Conservation (phyloP, 2,888 invertebrate species). For the Napeogenes sylphis region DNA sequence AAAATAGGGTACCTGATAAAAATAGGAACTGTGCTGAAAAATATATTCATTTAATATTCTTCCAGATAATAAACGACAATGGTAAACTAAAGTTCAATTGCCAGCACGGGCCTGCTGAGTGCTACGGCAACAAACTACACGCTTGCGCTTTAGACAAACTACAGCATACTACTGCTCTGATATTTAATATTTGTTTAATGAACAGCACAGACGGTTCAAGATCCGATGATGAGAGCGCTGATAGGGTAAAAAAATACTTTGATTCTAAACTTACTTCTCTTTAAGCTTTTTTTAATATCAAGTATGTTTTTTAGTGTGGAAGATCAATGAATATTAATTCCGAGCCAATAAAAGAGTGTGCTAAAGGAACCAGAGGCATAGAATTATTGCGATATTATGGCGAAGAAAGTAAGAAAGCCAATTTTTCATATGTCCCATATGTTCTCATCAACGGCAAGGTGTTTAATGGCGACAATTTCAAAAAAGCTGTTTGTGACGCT, state of each 20-base stretch:
- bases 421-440: constrained; percentile 30
- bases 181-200: constrained; percentile 85
- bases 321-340: constrained; percentile 18
- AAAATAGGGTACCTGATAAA: too few relatives aligned
- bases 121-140: constrained; percentile 88
- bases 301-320: constrained; percentile 30
- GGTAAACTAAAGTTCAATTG: constrained; percentile 76
- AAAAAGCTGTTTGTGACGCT: constrained; percentile 28
- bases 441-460: constrained; percentile 29
- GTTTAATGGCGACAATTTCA: constrained; percentile 17
- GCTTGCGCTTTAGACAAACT: constrained; percentile 84
- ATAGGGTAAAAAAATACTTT: constrained; percentile 24
- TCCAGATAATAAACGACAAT: constrained; percentile 39
- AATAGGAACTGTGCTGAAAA: too few relatives aligned
- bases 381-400: constrained; percentile 31
- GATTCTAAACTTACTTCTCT: background rate
- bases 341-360: constrained; percentile 72
- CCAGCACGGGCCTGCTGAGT: constrained; percentile 85
- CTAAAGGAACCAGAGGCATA: constrained; percentile 50
- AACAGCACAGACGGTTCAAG: constrained; percentile 16
- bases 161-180: constrained; percentile 73
- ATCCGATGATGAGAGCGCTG: constrained; percentile 34
- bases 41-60: too few relatives aligned
- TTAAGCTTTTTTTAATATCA: background rate
- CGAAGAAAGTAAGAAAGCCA: constrained; percentile 27